Percentiles rank a stretch among this genome's conserved stretches.
Evolutionary conservation across 2,888 invertebrate genomes (phyloP).

Genomic region (Calephelis perditalis): DNA sequence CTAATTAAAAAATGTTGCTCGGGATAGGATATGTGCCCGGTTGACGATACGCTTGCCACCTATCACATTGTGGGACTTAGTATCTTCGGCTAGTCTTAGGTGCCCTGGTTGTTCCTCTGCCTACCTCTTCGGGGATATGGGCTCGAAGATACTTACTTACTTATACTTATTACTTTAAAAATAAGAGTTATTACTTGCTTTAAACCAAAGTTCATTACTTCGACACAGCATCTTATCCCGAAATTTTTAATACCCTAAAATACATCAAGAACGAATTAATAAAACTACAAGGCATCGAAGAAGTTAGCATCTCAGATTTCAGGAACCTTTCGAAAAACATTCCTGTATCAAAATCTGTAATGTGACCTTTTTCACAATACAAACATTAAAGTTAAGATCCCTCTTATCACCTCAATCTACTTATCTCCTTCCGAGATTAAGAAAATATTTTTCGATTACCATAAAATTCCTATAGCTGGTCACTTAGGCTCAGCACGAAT

Average conservation of each 20-base stretch:
- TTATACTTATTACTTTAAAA: too few species aligned
- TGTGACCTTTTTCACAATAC: constrained; percentile 21
- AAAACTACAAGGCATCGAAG: background rate
- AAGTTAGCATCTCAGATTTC: constrained; percentile 21
- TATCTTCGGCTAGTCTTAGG: too few species aligned
- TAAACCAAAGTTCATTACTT: background rate
- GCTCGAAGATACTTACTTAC: too few species aligned
- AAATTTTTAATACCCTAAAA: background rate
- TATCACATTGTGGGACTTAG: too few species aligned
- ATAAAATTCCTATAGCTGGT: too few species aligned
- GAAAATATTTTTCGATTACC: constrained; percentile 8
- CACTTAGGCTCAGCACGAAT: too few species aligned
- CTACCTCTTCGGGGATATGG: too few species aligned
- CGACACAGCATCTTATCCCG: too few species aligned
- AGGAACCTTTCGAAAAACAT: constrained; percentile 22
- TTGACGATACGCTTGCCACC: too few species aligned
- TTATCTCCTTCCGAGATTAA: constrained; percentile 17
- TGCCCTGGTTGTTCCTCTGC: too few species aligned
- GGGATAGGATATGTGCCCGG: too few species aligned
- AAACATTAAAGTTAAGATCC: constrained; percentile 17
- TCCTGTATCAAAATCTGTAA: constrained; percentile 17
- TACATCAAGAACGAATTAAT: constrained; percentile 1
- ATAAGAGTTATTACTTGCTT: background rate
- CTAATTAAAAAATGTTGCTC: too few species aligned
- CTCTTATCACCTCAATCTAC: background rate